phyloP scores from a whole-genome alignment of 2,888 invertebrate species.

The Chloroclysta siterata region DNA sequence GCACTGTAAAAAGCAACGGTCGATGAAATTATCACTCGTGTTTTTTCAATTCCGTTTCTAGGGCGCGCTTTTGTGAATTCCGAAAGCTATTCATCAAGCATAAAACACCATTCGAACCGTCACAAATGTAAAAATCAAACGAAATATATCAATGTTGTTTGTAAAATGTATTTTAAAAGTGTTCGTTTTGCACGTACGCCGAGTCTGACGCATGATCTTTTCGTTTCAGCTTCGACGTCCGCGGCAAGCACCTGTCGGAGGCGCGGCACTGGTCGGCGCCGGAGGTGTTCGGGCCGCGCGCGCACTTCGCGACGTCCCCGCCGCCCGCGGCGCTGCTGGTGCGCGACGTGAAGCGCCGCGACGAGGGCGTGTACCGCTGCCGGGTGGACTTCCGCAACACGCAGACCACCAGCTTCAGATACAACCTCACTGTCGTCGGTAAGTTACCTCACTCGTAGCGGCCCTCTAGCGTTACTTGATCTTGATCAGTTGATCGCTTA shows the following conservation, averaged over 20 bases:
- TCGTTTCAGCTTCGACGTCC: conserved; percentile 92
- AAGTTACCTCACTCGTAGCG: conserved; percentile 63
- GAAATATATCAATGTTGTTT: neutral
- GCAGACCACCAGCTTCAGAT: conserved; percentile 94
- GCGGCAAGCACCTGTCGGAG: conserved; percentile 91
- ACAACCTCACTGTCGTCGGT: conserved; percentile 96
- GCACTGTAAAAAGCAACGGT: conserved; percentile 33
- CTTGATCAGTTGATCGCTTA: no score
- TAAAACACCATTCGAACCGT: neutral
- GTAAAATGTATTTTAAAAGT: no score
- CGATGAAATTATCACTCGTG: conserved; percentile 30
- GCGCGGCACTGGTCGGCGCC: conserved; percentile 94
- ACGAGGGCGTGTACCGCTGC: conserved; percentile 95
- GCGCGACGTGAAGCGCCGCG: conserved; percentile 92
- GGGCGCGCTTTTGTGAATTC: conserved; percentile 2
- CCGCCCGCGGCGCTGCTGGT: conserved; percentile 91
- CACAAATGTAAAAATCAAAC: neutral
- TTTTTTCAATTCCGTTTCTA: conserved; percentile 31
- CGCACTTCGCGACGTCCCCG: conserved; percentile 92
- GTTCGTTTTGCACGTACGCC: no score
- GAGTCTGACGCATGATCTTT: neutral
- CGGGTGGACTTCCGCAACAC: conserved; percentile 95
- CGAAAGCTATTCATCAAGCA: neutral
- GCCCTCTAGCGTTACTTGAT: neutral
- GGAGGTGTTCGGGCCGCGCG: conserved; percentile 93